Percentiles rank a stretch among this genome's conserved stretches.
Conservation (phyloP, 2,888 invertebrate genomes). For the Morpho helenor region DNA sequence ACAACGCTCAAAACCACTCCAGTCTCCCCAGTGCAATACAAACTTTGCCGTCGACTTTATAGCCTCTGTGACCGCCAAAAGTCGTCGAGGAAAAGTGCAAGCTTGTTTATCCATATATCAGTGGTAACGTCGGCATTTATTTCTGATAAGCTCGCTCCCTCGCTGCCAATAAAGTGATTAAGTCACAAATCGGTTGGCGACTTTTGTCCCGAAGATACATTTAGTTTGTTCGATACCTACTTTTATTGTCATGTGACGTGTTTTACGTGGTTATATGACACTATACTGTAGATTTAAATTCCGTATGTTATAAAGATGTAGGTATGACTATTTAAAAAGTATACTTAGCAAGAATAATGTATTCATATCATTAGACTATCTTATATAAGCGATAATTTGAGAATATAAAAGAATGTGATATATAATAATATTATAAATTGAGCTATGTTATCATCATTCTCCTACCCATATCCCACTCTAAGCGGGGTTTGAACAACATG, state of each 20-base stretch:
- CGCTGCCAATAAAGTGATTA: constrained; percentile 79
- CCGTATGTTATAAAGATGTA: too few relatives aligned
- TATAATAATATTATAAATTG: too few relatives aligned
- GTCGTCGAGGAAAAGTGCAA: constrained; percentile 71
- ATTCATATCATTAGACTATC: too few relatives aligned
- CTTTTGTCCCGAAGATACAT: constrained; percentile 29
- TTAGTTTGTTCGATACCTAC: constrained; percentile 3
- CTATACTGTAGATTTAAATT: too few relatives aligned
- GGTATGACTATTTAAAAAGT: too few relatives aligned
- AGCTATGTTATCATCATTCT: too few relatives aligned
- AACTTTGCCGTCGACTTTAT: constrained; percentile 70
- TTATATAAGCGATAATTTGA: too few relatives aligned
- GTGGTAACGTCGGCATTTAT: constrained; percentile 62
- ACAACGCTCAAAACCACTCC: constrained; percentile 45
- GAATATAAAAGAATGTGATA: too few relatives aligned
- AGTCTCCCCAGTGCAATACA: constrained; percentile 58
- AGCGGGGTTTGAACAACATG: too few relatives aligned
- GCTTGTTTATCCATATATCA: constrained; percentile 76
- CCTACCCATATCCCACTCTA: too few relatives aligned
- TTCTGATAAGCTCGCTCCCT: constrained; percentile 72
- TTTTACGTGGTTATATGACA: background rate
- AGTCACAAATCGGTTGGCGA: constrained; percentile 74
- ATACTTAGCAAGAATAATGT: too few relatives aligned
- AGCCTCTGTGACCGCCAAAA: constrained; percentile 72
- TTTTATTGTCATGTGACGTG: constrained; percentile 1